Percentiles rank a stretch among this genome's conserved stretches.
Conservation (phyloP, 1,140 invertebrate species). For the Heliconius hewitsoni region DNA sequence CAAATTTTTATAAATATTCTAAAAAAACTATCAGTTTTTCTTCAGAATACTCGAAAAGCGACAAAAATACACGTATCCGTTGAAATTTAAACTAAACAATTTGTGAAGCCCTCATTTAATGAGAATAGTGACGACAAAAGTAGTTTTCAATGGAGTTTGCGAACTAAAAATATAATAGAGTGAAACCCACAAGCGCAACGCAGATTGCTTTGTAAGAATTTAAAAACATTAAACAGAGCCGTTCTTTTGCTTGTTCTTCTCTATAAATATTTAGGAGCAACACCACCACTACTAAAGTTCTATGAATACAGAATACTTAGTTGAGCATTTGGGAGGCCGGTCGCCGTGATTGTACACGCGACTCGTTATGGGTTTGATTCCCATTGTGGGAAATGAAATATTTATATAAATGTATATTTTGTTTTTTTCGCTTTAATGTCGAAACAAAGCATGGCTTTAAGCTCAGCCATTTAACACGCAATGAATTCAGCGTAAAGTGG, state of each 20-base stretch:
- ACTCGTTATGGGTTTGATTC: too few relatives aligned
- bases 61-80: background rate
- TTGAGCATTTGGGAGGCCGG: too few relatives aligned
- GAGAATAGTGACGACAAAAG: slow-evolving; percentile 7
- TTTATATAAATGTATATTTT: too few relatives aligned
- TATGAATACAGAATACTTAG: slow-evolving; percentile 24
- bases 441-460: too few relatives aligned
- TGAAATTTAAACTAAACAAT: background rate
- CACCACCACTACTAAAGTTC: background rate
- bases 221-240: slow-evolving; percentile 19
- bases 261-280: slow-evolving; percentile 32
- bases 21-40: background rate
- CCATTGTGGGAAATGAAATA: too few relatives aligned
- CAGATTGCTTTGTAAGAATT: slow-evolving; percentile 21
- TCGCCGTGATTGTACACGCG: too few relatives aligned
- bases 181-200: slow-evolving; percentile 4
- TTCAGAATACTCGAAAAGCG: background rate
- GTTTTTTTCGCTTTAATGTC: too few relatives aligned
- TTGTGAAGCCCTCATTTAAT: background rate
- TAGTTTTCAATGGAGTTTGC: slow-evolving; percentile 23
- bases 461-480: too few relatives aligned
- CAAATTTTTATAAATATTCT: too few relatives aligned
- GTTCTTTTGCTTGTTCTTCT: slow-evolving; percentile 22
- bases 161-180: slow-evolving; percentile 22
- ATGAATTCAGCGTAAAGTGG: too few relatives aligned